Evolutionary conservation across 2,888 invertebrate species (phyloP).

Genomic region (Sympetrum striolatum): DNA sequence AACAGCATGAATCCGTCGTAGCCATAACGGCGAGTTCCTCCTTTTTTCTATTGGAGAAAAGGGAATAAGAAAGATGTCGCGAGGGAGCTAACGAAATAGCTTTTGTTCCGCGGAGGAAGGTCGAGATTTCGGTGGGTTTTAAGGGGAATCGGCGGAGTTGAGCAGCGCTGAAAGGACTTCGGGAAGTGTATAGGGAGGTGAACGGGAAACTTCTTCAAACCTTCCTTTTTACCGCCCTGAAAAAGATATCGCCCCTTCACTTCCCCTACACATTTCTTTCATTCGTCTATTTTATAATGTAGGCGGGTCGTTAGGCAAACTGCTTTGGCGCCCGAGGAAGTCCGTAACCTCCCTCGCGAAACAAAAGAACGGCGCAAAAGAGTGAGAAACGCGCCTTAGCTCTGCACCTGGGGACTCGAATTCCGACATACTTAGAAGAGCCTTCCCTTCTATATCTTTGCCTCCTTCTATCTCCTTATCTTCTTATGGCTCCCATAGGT

Average conservation of each 20-base stretch:
- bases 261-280: neutral
- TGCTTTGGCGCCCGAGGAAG: neutral
- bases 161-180: neutral
- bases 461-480: neutral
- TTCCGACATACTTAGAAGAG: neutral
- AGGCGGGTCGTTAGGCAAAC: constrained; percentile 38
- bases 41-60: neutral
- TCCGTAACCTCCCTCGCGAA: constrained; percentile 1
- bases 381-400: constrained; percentile 3
- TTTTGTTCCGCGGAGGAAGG: neutral
- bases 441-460: neutral
- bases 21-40: neutral
- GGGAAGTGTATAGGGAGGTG: too few relatives aligned
- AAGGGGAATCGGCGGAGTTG: neutral
- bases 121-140: neutral
- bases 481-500: neutral
- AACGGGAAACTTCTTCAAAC: neutral
- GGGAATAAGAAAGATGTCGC: neutral
- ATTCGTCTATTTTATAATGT: constrained; percentile 28
- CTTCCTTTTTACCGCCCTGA: neutral
- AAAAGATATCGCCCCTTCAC: neutral
- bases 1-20: neutral
- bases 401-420: constrained; percentile 30
- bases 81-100: neutral
- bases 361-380: constrained; percentile 12